A percentile compares a stretch with the other conserved stretches of the same genome.
Conservation (phyloP, 1,140 invertebrate species). For the Bemisia tabaci region DNA sequence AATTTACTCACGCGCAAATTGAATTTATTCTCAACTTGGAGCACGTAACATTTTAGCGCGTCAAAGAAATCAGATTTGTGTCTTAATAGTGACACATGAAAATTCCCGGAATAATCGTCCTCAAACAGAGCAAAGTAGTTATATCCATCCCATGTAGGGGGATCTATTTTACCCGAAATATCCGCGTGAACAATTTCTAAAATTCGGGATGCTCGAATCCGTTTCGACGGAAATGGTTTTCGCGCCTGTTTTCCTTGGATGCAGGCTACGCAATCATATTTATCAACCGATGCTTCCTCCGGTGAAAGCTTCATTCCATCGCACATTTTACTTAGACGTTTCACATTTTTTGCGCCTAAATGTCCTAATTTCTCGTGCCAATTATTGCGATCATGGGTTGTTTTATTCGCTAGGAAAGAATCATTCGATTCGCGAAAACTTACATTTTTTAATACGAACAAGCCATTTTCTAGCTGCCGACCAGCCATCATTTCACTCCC, state of each 20-base stretch:
- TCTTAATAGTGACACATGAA: not conserved
- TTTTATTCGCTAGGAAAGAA: not conserved
- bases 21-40: not conserved
- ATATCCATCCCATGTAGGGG: not conserved
- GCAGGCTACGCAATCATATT: not conserved
- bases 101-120: not conserved
- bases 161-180: not conserved
- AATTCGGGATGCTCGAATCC: not conserved
- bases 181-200: not conserved
- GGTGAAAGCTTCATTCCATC: not conserved
- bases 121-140: not conserved
- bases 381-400: no score
- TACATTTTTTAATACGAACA: not conserved
- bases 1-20: not conserved
- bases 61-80: not conserved
- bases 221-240: not conserved
- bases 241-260: not conserved
- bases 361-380: not conserved
- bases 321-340: not conserved
- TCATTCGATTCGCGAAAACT: not conserved
- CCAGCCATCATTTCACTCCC: not conserved
- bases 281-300: not conserved
- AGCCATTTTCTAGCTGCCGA: not conserved
- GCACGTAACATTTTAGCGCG: not conserved
- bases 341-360: not conserved